Evolutionary conservation across 2,113 vertebrate genomes (phyloP), one percentile per base, ranked within the genome.

Genomic region (Platysteira castanea): DNA sequence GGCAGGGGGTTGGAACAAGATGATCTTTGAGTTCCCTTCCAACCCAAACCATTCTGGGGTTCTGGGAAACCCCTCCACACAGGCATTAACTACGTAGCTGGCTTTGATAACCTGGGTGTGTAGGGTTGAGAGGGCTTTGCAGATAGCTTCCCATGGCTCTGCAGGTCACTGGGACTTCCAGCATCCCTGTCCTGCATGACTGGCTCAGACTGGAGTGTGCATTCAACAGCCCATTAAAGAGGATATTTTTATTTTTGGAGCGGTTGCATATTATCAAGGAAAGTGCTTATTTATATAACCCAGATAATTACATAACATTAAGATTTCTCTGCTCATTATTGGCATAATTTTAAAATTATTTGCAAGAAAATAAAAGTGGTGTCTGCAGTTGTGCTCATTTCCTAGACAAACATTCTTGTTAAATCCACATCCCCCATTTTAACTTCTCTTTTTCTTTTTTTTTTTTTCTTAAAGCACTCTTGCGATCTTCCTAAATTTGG

Each of bases 401-500:
- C 70, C 92, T 95, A 95, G 80, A 56, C 76, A 84, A 75, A 91
- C 75, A 84, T 95, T 88, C 88, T 80, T 33, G 44, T 68, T 91
- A 92, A 87, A 90, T 93, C 90, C 91, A 87, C 93, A 80, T 71
- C 64, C 54, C 71, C 12, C 5, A 4, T 89, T 96, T 93, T 92
- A 94, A 81, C 86, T 88, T 37, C 19, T 84, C 81, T 73, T 70
- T 85, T 75, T n/a, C 23, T 27, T 44, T 73, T 31, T 49, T 52
- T 21, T 26, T 35, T 88, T 96, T 92, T 65, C 42, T 11, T 81
- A 73, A 89, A 97, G 33, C 53, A 3, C 87, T 81, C 68, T 53
- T 14, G 69, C 71, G 0, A 82, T 85, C 86, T 94, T 94, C 93
- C 75, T 91, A 86, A 70, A 90, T 96, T 95, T 93, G 96, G 84